phyloP scores from a whole-genome alignment of 2,888 invertebrate genomes.

The Pterostichus niger region DNA sequence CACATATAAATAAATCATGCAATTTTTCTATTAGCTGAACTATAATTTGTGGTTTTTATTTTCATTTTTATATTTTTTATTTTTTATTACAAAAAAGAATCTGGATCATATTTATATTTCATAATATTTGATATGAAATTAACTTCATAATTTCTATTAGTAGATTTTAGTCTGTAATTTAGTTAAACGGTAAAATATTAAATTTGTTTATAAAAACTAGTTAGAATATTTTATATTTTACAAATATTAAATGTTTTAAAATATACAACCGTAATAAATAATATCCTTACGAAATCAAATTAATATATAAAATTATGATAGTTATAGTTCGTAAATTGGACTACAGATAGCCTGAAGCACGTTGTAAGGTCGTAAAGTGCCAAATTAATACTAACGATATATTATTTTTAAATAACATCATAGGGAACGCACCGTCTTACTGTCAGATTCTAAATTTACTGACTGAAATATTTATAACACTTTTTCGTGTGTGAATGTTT shows the following conservation, averaged over 20 bases:
- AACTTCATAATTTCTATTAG: slow-evolving; percentile 1
- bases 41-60: slow-evolving; percentile 18
- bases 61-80: not conserved
- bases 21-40: slow-evolving; percentile 14
- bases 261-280: slow-evolving; percentile 9
- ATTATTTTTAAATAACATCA: slow-evolving; percentile 13
- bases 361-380: slow-evolving; percentile 22
- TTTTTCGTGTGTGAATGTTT: slow-evolving; percentile 8
- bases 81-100: not conserved
- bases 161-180: not conserved
- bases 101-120: slow-evolving; percentile 13
- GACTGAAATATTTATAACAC: slow-evolving; percentile 31
- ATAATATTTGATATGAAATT: not conserved
- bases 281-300: slow-evolving; percentile 16
- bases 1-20: slow-evolving; percentile 35
- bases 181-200: not conserved
- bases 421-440: not conserved
- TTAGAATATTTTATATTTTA: not conserved
- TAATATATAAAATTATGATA: slow-evolving; percentile 20
- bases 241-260: not conserved
- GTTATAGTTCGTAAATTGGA: slow-evolving; percentile 25
- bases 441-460: slow-evolving; percentile 8
- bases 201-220: not conserved
- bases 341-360: slow-evolving; percentile 12
- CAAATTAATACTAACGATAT: slow-evolving; percentile 37